These are phyloP conservation scores for Pandemis heparana DNA, from an alignment of 2,888 invertebrate genomes.

Conservation along the genomic window DNA sequence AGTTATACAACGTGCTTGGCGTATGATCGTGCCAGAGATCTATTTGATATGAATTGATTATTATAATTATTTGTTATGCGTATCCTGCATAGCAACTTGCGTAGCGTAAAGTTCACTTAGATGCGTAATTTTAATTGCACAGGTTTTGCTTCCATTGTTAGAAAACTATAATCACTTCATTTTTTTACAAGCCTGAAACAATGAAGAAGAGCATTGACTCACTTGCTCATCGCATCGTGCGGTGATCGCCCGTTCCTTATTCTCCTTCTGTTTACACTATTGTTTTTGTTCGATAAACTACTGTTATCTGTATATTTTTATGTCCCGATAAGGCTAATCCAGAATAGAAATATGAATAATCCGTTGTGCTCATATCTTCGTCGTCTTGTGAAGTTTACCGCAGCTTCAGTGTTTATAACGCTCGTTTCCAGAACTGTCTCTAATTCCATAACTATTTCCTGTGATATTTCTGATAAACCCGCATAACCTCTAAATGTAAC, in stretches of 20 bases:
- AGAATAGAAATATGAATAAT: neutral
- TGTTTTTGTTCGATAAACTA: constrained; percentile 5
- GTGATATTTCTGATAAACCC: neutral
- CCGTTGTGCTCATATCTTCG: neutral
- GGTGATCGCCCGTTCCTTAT: neutral
- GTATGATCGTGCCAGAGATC: neutral
- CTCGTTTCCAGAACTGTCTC: neutral
- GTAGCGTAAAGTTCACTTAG: neutral
- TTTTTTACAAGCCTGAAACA: neutral
- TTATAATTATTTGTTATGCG: neutral
- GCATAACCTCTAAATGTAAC: neutral
- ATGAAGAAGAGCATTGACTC: neutral
- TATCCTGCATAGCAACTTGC: neutral
- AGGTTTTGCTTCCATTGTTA: neutral
- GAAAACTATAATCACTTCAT: neutral
- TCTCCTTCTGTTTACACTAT: constrained; percentile 1
- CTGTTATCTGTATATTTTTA: neutral
- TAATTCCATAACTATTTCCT: neutral
- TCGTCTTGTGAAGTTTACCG: constrained; percentile 2
- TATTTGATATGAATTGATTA: neutral
- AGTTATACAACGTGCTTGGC: neutral
- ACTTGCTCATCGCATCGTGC: neutral
- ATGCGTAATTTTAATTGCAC: neutral
- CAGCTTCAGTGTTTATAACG: neutral
- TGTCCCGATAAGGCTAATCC: constrained; percentile 7